Conservation (phyloP, 1,140 invertebrate species). For the Sinella curviseta region DNA sequence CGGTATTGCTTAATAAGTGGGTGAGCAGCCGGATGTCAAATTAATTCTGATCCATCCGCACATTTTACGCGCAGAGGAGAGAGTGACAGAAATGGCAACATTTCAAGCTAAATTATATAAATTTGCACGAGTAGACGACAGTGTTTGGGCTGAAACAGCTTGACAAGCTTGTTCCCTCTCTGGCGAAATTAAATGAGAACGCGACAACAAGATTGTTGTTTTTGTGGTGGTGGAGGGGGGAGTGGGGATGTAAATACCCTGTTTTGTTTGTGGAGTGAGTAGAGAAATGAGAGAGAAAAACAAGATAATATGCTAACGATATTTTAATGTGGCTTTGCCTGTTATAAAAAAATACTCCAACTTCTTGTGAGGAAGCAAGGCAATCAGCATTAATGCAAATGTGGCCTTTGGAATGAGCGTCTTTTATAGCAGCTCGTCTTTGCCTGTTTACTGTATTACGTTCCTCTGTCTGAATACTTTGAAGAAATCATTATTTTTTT, state of each 20-base stretch:
- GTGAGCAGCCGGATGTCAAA: slow-evolving; percentile 25
- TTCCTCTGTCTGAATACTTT: no score
- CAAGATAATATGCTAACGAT: slow-evolving; percentile 20
- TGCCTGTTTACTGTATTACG: no score
- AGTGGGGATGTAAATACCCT: no score
- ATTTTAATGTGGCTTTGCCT: neutral
- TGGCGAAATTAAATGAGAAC: neutral
- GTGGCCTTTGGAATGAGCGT: neutral
- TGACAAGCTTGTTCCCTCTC: neutral
- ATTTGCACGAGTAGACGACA: slow-evolving; percentile 1
- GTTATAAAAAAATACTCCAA: neutral
- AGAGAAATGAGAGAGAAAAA: neutral
- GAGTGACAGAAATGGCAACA: neutral
- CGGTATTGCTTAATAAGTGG: slow-evolving; percentile 24
- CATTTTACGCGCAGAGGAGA: neutral
- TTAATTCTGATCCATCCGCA: neutral
- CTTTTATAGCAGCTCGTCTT: no score
- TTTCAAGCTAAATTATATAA: slow-evolving; percentile 5
- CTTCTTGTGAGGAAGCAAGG: neutral
- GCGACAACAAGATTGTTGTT: neutral
- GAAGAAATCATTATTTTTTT: no score
- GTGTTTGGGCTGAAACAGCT: neutral
- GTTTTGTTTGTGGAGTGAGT: no score
- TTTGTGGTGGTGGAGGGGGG: no score
- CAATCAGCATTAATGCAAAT: neutral